Evolutionary conservation across 2,113 vertebrate species (phyloP).

Genomic region (Hystrix brachyura): DNA sequence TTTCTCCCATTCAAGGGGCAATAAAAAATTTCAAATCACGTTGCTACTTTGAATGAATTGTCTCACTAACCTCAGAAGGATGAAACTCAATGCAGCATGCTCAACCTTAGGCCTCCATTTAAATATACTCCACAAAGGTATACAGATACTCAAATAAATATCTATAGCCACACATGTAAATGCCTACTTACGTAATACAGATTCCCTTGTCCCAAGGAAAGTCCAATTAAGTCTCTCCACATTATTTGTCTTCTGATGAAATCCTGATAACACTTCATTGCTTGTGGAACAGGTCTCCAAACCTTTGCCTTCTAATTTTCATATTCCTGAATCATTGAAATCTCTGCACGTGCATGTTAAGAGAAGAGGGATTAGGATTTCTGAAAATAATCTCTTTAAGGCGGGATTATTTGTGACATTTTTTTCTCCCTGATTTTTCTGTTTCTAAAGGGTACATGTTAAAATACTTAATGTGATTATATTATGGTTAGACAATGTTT

Average conservation of each 20-base stretch:
- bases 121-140: neutral
- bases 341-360: neutral
- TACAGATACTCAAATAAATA: neutral
- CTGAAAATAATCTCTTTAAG: neutral
- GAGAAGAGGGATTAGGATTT: neutral
- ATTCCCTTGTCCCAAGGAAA: neutral
- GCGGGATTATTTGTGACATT: neutral
- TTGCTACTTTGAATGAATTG: neutral
- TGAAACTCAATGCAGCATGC: neutral
- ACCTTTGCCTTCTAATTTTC: slow-evolving; percentile 27
- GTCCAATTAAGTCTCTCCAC: neutral
- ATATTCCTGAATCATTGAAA: neutral
- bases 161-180: neutral
- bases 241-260: neutral
- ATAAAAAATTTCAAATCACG: slow-evolving; percentile 22
- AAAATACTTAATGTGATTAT: neutral
- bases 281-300: neutral
- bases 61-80: neutral
- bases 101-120: neutral
- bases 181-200: neutral
- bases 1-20: neutral
- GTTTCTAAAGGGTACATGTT: neutral
- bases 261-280: neutral
- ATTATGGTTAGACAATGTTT: neutral
- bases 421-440: neutral